Percentiles rank a stretch among this genome's conserved stretches.
These are phyloP conservation scores for Latrodectus elegans DNA, from an alignment of 2,888 invertebrate genomes.

Conservation along the genomic window DNA sequence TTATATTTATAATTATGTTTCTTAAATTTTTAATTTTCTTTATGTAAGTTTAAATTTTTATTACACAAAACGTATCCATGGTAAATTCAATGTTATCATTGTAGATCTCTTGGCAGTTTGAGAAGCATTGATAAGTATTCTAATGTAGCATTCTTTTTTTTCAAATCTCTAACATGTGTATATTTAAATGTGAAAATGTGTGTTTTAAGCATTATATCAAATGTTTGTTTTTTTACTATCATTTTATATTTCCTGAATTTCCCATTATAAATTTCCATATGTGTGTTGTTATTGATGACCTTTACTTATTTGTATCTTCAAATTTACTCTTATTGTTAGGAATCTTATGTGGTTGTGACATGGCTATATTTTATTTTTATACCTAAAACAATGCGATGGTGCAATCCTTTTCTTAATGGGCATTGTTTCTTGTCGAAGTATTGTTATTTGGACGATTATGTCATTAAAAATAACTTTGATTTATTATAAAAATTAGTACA, in stretches of 20 bases:
- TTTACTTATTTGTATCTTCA: not conserved
- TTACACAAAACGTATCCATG: too few species aligned
- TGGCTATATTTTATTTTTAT: not conserved
- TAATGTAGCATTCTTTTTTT: conserved; percentile 7
- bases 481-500: too few species aligned
- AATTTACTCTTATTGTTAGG: not conserved
- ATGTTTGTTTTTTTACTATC: not conserved
- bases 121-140: conserved; percentile 9
- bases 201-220: not conserved
- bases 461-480: too few species aligned
- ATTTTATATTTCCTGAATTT: not conserved
- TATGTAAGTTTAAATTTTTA: too few species aligned
- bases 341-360: not conserved
- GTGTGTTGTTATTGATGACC: not conserved
- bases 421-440: too few species aligned
- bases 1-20: too few species aligned
- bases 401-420: not conserved
- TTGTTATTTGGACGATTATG: too few species aligned
- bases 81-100: not conserved
- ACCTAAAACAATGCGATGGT: not conserved
- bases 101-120: not conserved
- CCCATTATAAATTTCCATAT: not conserved
- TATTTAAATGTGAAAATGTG: conserved; percentile 1
- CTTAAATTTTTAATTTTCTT: too few species aligned
- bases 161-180: conserved; percentile 11